Evolutionary conservation across 2,113 vertebrate species (phyloP).

Genomic region (Herpetotheres cachinnans): DNA sequence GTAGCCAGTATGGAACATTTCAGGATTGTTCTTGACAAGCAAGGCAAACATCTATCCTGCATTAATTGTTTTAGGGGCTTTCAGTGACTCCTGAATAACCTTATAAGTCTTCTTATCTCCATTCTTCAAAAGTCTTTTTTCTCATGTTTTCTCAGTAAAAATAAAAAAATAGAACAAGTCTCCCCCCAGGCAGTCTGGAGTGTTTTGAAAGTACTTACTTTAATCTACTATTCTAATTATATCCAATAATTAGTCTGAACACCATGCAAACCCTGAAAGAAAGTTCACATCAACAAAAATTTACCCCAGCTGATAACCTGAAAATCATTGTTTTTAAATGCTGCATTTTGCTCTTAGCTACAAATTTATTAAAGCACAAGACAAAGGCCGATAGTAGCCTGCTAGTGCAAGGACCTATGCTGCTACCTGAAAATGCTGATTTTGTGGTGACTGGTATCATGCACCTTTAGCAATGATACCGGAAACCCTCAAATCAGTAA

Average conservation of each 20-base stretch:
- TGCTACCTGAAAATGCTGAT: not conserved
- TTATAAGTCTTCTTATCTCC: not conserved
- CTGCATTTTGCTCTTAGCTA: constrained; percentile 1
- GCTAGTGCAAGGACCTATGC: not conserved
- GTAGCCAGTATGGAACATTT: not conserved
- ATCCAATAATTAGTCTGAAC: constrained; percentile 42
- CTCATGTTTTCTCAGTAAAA: not conserved
- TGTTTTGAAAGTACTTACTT: not conserved
- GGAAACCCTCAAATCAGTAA: not conserved
- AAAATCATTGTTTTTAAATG: constrained; percentile 23
- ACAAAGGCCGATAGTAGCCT: not conserved
- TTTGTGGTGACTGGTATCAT: not conserved
- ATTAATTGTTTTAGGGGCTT: not conserved
- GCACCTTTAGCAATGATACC: not conserved
- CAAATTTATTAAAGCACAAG: constrained; percentile 1
- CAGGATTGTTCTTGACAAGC: not conserved
- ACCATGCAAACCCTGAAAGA: constrained; percentile 35
- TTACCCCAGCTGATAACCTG: not conserved
- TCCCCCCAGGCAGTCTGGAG: not conserved
- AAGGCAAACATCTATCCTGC: not conserved
- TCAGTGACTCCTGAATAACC: not conserved
- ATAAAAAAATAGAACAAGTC: not conserved
- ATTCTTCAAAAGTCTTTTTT: not conserved
- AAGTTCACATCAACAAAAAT: not conserved
- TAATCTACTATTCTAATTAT: constrained; percentile 46